Evolutionary conservation across 2,888 invertebrate species (phyloP), one percentile per base, ranked within the genome.

Genomic region (Lacanobia oleracea): DNA sequence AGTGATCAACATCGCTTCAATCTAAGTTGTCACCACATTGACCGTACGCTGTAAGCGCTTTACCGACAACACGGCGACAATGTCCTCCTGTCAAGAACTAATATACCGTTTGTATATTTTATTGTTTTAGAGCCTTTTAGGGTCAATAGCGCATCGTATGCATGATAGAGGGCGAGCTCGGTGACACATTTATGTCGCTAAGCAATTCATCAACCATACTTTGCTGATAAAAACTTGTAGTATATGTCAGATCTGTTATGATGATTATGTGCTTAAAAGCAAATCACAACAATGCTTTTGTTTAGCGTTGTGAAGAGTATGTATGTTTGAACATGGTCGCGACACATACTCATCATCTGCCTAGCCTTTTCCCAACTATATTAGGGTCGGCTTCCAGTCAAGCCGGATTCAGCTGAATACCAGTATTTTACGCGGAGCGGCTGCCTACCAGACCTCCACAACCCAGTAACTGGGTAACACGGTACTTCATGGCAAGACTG

Each of bases 181-280:
- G 53, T 79, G 80, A 78, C 77, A 78, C 77, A 75, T 78, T 78
- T 75, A 69, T 69, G 77, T 75, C 70, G 48, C n/a, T 57, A 23
- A 69, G 75, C 65, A 78, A 78, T 78, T 79, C 57, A 78, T 78
- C 77, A 78, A 56, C 37, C 16, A 27, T 21, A 8, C 14, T 54
- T 59, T 63, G 14, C 57, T 51, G 63, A 78, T 80, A 70, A 75
- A 54, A 48, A 48, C 48, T 48, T 48, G 16, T 48, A 48, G 18
- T 48, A 16, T 48, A 18, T 2, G 7, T 48, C 18, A 7, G 18
- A 18, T 48, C 48, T 48, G 18, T 48, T 18, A 48, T 18, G 16
- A 48, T 48, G 18, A 48, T 48, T 48, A 48, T 48, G 7, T 2
- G 5, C 7, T 48, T 48, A 48, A 48, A 48, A 18, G 48, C 18